Conservation (phyloP, 2,888 invertebrate species). For the Aporophyla nigra region DNA sequence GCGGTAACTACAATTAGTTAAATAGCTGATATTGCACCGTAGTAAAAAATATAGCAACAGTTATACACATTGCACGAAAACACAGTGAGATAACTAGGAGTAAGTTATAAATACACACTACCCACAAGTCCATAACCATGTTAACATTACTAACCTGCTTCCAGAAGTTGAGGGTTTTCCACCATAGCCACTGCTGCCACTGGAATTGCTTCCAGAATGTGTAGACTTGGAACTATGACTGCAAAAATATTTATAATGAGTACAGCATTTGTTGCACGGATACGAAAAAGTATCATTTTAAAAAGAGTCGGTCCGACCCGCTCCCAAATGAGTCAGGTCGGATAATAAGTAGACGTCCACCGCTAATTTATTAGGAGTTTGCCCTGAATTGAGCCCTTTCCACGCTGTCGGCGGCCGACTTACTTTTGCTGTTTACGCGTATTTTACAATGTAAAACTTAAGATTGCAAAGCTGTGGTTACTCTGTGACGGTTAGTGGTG, state of each 20-base stretch:
- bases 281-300: slow-evolving; percentile 10
- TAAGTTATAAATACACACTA: background rate
- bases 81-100: background rate
- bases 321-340: background rate
- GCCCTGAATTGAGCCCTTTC: background rate
- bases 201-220: slow-evolving; percentile 94
- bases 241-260: slow-evolving; percentile 63
- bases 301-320: background rate
- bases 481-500: background rate
- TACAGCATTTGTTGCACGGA: background rate
- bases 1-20: background rate
- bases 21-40: background rate
- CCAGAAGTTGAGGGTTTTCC: slow-evolving; percentile 92
- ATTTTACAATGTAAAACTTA: background rate
- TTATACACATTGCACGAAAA: background rate
- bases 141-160: slow-evolving; percentile 86
- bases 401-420: background rate
- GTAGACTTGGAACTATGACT: slow-evolving; percentile 95
- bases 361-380: background rate
- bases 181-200: slow-evolving; percentile 95
- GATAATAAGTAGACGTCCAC: background rate
- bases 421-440: background rate
- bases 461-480: background rate
- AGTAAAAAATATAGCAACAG: background rate
- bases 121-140: background rate